These are phyloP conservation scores for Lacanobia wlatinum DNA, from an alignment of 2,888 invertebrate species.

Conservation along the genomic window DNA sequence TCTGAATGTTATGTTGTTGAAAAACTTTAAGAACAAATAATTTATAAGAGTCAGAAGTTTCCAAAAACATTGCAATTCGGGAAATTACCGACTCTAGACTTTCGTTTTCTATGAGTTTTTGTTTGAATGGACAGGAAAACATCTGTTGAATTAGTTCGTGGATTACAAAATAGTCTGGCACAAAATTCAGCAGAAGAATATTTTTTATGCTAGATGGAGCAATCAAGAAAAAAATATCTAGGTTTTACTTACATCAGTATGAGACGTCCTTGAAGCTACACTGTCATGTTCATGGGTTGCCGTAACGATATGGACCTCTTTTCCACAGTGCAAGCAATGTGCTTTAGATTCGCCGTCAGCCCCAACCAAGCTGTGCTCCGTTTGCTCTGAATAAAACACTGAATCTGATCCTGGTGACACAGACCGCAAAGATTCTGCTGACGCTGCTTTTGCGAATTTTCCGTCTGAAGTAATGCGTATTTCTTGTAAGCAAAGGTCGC, in stretches of 20 bases:
- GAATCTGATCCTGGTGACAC: slow-evolving; percentile 97
- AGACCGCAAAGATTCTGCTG: slow-evolving; percentile 96
- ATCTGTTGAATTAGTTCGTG: no score
- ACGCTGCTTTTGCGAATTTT: slow-evolving; percentile 93
- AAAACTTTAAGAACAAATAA: no score
- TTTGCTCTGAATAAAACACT: slow-evolving; percentile 96
- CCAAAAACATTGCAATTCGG: no score
- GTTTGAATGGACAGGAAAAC: no score
- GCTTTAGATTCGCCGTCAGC: slow-evolving; percentile 91
- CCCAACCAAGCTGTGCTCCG: slow-evolving; percentile 89
- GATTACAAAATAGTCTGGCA: no score
- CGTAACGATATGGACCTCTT: slow-evolving; percentile 93
- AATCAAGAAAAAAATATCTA: background rate
- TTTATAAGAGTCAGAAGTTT: no score
- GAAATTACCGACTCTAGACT: no score
- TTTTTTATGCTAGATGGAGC: no score
- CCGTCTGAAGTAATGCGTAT: slow-evolving; percentile 76
- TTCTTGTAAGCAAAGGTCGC: slow-evolving; percentile 29
- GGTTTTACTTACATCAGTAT: slow-evolving; percentile 83
- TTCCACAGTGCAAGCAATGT: slow-evolving; percentile 96
- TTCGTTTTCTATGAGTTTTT: no score
- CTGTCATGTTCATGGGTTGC: slow-evolving; percentile 87
- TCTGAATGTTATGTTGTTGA: no score
- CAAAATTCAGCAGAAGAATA: no score
- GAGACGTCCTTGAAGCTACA: slow-evolving; percentile 84